Evolutionary conservation across 2,797 vertebrate genomes (phyloP).

Genomic region (Enteromius afrohamiltoni): DNA sequence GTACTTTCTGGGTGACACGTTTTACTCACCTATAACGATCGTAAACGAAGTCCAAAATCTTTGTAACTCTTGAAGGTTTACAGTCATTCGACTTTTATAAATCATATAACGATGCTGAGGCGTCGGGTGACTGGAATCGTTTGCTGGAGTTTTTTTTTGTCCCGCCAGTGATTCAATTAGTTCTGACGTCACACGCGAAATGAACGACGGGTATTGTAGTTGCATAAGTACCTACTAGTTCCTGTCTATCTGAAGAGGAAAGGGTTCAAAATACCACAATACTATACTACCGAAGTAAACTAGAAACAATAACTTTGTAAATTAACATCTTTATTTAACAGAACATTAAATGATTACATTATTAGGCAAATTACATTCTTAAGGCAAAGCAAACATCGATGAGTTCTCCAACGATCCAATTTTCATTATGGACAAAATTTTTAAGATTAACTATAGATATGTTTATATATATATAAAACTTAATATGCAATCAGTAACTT

Average conservation of each 20-base stretch:
- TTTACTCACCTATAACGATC: conserved; percentile 2
- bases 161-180: conserved; percentile 77
- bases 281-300: not conserved
- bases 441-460: not conserved
- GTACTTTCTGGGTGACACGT: not conserved
- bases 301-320: not conserved
- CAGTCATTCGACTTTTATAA: not conserved
- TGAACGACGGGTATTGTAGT: conserved; percentile 60
- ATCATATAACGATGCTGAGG: not conserved
- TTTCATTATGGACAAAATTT: not conserved
- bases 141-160: conserved; percentile 46
- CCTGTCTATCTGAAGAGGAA: not conserved
- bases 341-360: not conserved
- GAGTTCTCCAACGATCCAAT: not conserved
- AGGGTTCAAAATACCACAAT: not conserved
- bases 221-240: not conserved
- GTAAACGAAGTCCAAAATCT: not conserved
- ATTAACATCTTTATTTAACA: conserved; percentile 16
- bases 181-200: not conserved
- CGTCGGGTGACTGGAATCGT: conserved; percentile 13
- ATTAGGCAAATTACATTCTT: not conserved
- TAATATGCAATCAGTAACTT: not conserved
- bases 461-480: not conserved
- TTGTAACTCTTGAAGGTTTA: not conserved
- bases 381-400: not conserved